A percentile compares a stretch with the other conserved stretches of the same genome.
These are phyloP conservation scores for Cerceris rybyensis DNA, from an alignment of 2,888 invertebrate genomes.

Conservation along the genomic window DNA sequence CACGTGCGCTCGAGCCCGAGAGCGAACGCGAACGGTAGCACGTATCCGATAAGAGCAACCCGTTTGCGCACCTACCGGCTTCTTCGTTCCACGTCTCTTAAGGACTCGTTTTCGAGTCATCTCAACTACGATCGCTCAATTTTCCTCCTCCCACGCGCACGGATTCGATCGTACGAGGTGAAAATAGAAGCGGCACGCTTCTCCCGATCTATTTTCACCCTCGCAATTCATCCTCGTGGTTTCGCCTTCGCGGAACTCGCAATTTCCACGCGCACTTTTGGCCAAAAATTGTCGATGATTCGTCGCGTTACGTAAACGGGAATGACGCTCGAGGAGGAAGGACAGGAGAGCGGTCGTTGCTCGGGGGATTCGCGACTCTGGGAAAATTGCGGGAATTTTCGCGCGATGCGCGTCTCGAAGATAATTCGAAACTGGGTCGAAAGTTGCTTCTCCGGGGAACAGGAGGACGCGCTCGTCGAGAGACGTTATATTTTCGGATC, in stretches of 20 bases:
- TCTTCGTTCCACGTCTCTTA: no score
- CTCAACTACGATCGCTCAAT: conserved; percentile 34
- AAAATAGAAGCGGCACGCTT: conserved; percentile 53
- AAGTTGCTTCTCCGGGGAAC: conserved; percentile 38
- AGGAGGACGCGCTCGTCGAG: conserved; percentile 37
- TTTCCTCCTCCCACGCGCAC: conserved; percentile 55
- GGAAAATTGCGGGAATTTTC: not conserved
- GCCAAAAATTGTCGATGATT: no score
- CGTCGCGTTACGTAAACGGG: no score
- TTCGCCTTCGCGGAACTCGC: not conserved
- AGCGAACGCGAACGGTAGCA: conserved; percentile 56
- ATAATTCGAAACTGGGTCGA: conserved; percentile 57
- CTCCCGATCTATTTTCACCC: conserved; percentile 51
- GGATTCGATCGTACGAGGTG: conserved; percentile 40
- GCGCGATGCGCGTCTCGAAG: conserved; percentile 4
- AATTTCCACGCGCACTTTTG: not conserved
- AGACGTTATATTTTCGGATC: conserved; percentile 61
- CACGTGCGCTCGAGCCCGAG: conserved; percentile 37
- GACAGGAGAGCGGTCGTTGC: not conserved
- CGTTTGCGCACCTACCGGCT: no score
- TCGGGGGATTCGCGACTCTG: not conserved
- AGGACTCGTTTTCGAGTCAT: no score
- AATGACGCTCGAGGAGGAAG: no score
- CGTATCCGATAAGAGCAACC: conserved; percentile 14
- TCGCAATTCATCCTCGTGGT: conserved; percentile 7